A percentile compares a stretch with the other conserved stretches of the same genome.
phyloP scores from a whole-genome alignment of 2,888 invertebrate species.

The Bibio marci region DNA sequence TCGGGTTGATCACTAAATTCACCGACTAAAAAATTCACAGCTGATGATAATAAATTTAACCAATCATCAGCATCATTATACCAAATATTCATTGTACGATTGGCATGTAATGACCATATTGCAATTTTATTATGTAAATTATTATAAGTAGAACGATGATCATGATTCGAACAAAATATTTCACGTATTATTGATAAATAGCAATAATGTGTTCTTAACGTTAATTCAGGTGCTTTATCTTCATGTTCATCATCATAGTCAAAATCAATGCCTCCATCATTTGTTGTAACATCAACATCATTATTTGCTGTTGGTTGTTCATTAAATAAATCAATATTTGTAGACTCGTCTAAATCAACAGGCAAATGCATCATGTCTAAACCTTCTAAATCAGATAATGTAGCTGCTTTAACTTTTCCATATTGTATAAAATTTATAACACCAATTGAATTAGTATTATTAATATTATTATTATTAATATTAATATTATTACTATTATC shows the following conservation, averaged over 20 bases:
- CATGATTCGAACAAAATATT: constrained; percentile 68
- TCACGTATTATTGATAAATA: constrained; percentile 80
- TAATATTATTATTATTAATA: neutral
- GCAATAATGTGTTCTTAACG: constrained; percentile 67
- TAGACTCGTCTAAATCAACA: constrained; percentile 49
- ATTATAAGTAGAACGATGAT: constrained; percentile 63
- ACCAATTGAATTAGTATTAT: too few species aligned
- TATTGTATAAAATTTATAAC: too few species aligned
- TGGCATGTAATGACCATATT: constrained; percentile 62
- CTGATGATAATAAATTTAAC: constrained; percentile 57
- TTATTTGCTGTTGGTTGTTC: too few species aligned
- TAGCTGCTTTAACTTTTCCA: constrained; percentile 13
- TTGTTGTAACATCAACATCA: constrained; percentile 27
- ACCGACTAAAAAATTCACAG: constrained; percentile 68
- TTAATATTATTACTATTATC: too few species aligned
- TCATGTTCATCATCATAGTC: constrained; percentile 20
- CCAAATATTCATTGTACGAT: constrained; percentile 69
- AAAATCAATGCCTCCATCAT: too few species aligned
- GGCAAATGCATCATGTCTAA: constrained; percentile 65
- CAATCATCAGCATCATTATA: constrained; percentile 52
- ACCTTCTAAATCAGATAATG: constrained; percentile 36
- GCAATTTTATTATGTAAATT: constrained; percentile 57
- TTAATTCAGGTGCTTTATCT: constrained; percentile 34
- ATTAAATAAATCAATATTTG: constrained; percentile 32
- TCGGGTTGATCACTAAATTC: constrained; percentile 65